Evolutionary conservation across 2,113 vertebrate species (phyloP).

Genomic region (Leptosomus discolor): DNA sequence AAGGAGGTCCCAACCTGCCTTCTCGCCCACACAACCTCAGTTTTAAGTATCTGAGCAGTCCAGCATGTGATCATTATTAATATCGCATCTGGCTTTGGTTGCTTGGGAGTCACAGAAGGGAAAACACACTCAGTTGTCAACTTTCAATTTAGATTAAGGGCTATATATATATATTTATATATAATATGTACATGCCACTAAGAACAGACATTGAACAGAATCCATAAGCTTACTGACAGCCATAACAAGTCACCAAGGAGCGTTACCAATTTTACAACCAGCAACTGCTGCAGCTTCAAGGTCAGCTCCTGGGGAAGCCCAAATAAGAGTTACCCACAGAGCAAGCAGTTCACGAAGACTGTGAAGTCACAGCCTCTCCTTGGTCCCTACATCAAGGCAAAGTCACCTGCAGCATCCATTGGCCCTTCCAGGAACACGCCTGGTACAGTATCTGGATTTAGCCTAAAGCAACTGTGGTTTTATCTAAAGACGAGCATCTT

Average conservation of each 20-base stretch:
- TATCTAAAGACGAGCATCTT: neutral
- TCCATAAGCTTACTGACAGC: neutral
- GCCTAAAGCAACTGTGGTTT: neutral
- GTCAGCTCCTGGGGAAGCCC: neutral
- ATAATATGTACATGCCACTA: neutral
- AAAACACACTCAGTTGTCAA: neutral
- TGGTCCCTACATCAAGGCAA: neutral
- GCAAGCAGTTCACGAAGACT: fast-evolving
- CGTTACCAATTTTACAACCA: neutral
- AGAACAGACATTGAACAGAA: neutral
- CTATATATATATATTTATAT: neutral
- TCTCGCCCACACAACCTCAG: fast-evolving
- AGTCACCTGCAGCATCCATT: neutral
- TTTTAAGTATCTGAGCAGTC: neutral
- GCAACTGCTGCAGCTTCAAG: neutral
- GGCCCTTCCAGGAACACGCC: neutral
- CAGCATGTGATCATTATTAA: neutral
- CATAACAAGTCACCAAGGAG: neutral
- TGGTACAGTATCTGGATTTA: neutral
- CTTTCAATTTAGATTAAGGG: neutral
- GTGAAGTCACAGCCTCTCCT: neutral
- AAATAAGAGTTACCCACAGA: neutral
- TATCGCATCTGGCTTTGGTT: neutral
- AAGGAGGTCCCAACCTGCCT: neutral
- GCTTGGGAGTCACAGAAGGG: neutral